Base-by-base conservation (phyloP, 2,888 invertebrate species). In the Poecilus cupreus region DNA sequence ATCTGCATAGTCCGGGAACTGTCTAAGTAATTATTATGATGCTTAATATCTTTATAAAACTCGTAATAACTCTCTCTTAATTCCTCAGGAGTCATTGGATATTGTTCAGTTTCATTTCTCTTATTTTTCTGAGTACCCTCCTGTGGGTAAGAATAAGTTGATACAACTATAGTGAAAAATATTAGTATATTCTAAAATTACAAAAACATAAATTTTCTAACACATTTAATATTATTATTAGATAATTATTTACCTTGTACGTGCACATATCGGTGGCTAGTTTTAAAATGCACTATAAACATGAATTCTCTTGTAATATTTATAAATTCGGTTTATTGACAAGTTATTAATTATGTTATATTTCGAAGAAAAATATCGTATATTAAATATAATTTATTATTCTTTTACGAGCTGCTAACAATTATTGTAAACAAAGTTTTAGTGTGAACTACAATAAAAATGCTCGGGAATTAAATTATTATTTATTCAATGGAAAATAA, bases 131-230 rank as follows among this genome's bases (percentile, higher is more conserved):
- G 4, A 1, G n/a, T 8, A 46, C 13, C 32, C 32, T 32, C 32
- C 32, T 20, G 6, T 20, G 60, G 60, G 6, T 24, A 26, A 26
- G 60, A 32, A 37, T 37, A 37, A 18, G 37, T 18, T 68, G 64
- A 37, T 10, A 16, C 18, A 68, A 68, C 8, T 37, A 32, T 32
- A 13, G 22, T 18, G 8, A 13, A 68, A 32, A 68, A 68, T 20
- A 68, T 20, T 37, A 60, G 11, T 22, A 68, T 68, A 37, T 68
- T 68, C 64, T 68, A 68, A 37, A 68, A 68, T 6, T n/a, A 32
- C 13, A 39, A 68, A 18, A 37, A 37, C 5, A 51, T 68, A 10
- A 37, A 68, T 68, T 51, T 43, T 51, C 8, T 13, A 51, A 13
- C 18, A 51, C 8, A 51, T n/a, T 13, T 18, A 16, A 51, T 32